Evolutionary conservation across 2,888 invertebrate genomes (phyloP).

Genomic region (Amphipyra berbera): DNA sequence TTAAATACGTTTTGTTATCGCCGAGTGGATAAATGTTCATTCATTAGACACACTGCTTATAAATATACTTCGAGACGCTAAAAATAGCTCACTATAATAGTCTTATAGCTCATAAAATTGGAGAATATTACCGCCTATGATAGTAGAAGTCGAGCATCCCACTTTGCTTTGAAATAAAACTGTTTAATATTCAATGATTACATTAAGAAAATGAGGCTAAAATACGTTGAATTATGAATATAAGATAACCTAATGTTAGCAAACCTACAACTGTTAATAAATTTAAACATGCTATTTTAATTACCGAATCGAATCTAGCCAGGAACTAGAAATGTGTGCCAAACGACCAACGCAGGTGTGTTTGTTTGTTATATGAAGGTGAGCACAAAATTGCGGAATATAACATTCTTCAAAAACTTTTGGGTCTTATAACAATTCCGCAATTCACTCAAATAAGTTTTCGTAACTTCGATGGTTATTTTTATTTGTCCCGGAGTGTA

Average conservation of each 20-base stretch:
- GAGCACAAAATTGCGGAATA: slow-evolving; percentile 12
- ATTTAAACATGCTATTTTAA: slow-evolving; percentile 26
- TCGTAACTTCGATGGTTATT: background rate
- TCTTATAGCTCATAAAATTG: slow-evolving; percentile 12
- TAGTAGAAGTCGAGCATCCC: slow-evolving; percentile 1
- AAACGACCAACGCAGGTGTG: slow-evolving; percentile 7
- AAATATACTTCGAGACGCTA: slow-evolving; percentile 13
- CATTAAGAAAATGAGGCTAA: slow-evolving; percentile 13
- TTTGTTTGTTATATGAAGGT: background rate
- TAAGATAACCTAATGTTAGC: background rate
- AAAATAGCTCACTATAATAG: slow-evolving; percentile 15
- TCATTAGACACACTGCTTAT: slow-evolving; percentile 12
- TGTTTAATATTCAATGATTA: slow-evolving; percentile 5
- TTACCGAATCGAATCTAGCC: slow-evolving; percentile 35
- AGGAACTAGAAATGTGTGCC: slow-evolving; percentile 40
- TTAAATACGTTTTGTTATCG: slow-evolving; percentile 31
- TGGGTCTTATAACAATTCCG: slow-evolving; percentile 2
- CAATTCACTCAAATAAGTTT: slow-evolving; percentile 21
- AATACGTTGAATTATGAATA: background rate
- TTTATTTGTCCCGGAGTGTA: slow-evolving; percentile 23
- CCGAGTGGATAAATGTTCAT: slow-evolving; percentile 17
- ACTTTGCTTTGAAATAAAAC: slow-evolving; percentile 20
- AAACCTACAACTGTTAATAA: slow-evolving; percentile 13
- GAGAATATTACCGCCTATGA: background rate
- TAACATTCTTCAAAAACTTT: slow-evolving; percentile 7